Evolutionary conservation across 2,797 vertebrate species (phyloP), one percentile per base, ranked within the genome.

Genomic region (Silurus lanzhouensis): DNA sequence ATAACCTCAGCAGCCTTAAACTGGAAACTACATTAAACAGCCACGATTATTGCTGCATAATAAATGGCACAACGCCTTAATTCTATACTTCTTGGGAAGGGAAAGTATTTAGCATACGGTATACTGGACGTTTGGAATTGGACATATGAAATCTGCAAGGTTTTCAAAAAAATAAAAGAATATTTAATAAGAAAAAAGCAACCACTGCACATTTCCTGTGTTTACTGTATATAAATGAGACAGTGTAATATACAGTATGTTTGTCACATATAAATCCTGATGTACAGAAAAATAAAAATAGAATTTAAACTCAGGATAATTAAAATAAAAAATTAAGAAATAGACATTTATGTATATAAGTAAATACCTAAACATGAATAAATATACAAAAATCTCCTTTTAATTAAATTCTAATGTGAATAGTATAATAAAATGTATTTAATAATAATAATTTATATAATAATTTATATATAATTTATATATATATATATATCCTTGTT

Each of bases 201-300:
- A 82, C 19, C 66, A 44, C 81, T 82, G 81, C 81, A 82, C 55
- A 82, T 82, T 82, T 38, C 19, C 20, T n/a, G 48, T 14, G 20
- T 71, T 57, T 52, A 22, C 81, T 82, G 81, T 71, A 82, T 82
- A 68, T 82, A 70, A 82, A 82, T 82, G 52, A 82, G 81, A 25
- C 48, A 6, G 25, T 82, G 55, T 44, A 82, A 70, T 68, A 82
- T 71, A 82, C 10, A 10, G 48, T 7, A 52, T 15, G 13, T 81
- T 81, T 55, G 27, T 22, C 27, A 38, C 27, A 82, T 82, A 70
- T 38, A 70, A 68, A 80, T 38, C 27, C 48, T 70, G 10, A 82
- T 58, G 55, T 82, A 82, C 52, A 81, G 20, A 80, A 80, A 57
- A 10, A 81, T 48, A 67, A 57, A 7, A 25, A 17, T 12, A 1